Evolutionary conservation across 2,113 vertebrate species (phyloP).

Genomic region (Prionailurus bengalensis): DNA sequence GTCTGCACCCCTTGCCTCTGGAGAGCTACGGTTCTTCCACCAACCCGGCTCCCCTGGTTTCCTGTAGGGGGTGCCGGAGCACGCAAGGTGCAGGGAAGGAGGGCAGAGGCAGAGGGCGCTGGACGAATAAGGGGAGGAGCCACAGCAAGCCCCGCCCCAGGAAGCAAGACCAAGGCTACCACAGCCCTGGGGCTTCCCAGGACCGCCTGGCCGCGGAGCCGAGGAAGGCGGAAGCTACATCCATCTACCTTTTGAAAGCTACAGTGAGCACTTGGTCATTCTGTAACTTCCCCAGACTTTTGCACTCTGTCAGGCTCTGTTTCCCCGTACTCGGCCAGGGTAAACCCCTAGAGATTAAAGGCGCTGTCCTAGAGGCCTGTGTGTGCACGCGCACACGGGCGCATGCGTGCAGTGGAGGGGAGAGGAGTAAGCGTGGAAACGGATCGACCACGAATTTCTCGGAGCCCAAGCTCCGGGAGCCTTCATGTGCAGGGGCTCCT

Average conservation of each 20-base stretch:
- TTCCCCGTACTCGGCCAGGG: conserved; percentile 64
- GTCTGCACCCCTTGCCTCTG: background rate
- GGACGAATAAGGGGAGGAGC: background rate
- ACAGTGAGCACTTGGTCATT: background rate
- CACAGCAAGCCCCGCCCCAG: fast-evolving
- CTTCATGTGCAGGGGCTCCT: background rate
- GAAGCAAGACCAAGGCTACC: background rate
- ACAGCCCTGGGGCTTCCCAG: background rate
- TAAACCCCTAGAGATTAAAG: conserved; percentile 51
- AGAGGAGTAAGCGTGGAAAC: fast-evolving
- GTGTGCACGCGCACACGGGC: too few species aligned
- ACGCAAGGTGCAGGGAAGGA: background rate
- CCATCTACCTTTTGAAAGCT: background rate
- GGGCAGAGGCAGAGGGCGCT: background rate
- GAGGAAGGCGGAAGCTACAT: conserved; percentile 12
- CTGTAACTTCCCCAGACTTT: conserved; percentile 63
- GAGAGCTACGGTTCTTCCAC: background rate
- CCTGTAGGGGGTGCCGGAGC: background rate
- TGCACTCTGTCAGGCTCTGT: background rate
- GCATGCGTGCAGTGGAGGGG: too few species aligned
- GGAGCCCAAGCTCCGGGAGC: background rate
- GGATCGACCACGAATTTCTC: background rate
- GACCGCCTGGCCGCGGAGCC: background rate
- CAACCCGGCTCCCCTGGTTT: background rate
- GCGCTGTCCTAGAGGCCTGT: background rate